These are phyloP conservation scores for Brachypteracias leptosomus DNA, from an alignment of 2,113 vertebrate species.

Conservation along the genomic window DNA sequence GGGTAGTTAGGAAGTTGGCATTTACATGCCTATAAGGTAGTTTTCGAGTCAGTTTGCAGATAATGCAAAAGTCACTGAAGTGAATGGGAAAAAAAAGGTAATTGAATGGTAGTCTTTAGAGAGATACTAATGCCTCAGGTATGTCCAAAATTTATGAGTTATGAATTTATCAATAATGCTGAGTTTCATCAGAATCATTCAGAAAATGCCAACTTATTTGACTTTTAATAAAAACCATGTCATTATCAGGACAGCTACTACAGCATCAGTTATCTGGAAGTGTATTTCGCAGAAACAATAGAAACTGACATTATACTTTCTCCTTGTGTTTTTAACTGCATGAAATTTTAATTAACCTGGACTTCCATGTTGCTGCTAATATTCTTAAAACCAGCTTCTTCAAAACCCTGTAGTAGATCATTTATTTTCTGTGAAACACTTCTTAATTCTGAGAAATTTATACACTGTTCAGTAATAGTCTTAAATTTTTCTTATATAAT, in stretches of 20 bases:
- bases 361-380: neutral
- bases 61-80: neutral
- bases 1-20: neutral
- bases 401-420: neutral
- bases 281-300: neutral
- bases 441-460: neutral
- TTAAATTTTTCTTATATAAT: neutral
- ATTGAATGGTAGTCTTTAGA: neutral
- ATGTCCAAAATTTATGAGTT: neutral
- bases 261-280: neutral
- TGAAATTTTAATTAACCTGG: neutral
- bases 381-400: neutral
- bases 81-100: neutral
- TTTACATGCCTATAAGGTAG: neutral
- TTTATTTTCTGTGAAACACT: neutral
- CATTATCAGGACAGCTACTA: neutral
- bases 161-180: neutral
- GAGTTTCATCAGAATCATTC: neutral
- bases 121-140: neutral
- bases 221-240: neutral
- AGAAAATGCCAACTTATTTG: neutral
- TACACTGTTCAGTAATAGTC: neutral
- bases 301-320: rapidly evolving
- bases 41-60: neutral
- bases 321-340: neutral